These are phyloP conservation scores for Erebia ligea DNA, from an alignment of 2,888 invertebrate species.

Conservation along the genomic window DNA sequence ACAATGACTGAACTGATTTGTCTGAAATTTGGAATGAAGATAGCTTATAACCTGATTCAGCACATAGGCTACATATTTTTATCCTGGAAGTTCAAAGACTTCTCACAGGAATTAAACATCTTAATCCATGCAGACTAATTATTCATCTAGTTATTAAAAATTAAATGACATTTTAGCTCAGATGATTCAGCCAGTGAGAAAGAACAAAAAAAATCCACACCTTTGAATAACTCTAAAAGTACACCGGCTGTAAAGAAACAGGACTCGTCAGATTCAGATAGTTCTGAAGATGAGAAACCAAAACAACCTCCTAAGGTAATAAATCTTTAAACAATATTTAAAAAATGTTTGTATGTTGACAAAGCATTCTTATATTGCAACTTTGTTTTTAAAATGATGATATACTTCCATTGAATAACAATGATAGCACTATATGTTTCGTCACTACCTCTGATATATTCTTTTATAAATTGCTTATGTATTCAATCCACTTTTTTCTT, in stretches of 20 bases:
- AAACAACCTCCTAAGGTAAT: slow-evolving; percentile 47
- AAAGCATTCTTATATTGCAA: neutral
- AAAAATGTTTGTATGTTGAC: too few species aligned
- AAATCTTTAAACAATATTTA: neutral
- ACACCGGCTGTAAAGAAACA: slow-evolving; percentile 55
- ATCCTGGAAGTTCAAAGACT: too few species aligned
- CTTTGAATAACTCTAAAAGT: slow-evolving; percentile 60
- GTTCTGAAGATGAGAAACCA: slow-evolving; percentile 68
- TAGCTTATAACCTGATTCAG: too few species aligned
- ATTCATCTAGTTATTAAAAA: neutral
- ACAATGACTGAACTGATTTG: too few species aligned
- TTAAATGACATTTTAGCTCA: slow-evolving; percentile 44
- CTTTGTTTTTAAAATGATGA: slow-evolving; percentile 52
- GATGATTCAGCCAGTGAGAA: slow-evolving; percentile 63
- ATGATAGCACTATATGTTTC: slow-evolving; percentile 49
- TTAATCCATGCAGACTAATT: too few species aligned
- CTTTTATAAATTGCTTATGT: neutral
- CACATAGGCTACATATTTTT: too few species aligned
- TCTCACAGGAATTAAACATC: too few species aligned
- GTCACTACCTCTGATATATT: slow-evolving; percentile 5
- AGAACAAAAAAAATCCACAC: slow-evolving; percentile 52
- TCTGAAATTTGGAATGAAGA: too few species aligned
- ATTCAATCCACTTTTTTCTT: neutral
- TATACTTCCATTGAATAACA: slow-evolving; percentile 48
- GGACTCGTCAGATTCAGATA: slow-evolving; percentile 70